These are phyloP conservation scores for Atrina japonica DNA, from an alignment of 2,888 invertebrate species.

Conservation along the genomic window DNA sequence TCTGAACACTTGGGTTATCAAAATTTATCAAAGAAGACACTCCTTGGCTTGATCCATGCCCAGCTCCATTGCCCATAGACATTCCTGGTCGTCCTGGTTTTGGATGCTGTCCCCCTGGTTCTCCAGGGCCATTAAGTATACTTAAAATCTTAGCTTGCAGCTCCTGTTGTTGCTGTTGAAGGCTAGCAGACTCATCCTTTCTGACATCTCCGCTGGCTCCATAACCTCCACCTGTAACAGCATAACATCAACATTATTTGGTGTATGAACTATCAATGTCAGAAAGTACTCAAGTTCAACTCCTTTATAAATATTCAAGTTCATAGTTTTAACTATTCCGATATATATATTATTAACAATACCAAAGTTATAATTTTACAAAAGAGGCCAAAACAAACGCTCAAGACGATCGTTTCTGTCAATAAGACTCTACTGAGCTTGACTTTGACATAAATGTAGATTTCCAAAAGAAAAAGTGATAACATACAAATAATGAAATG, in stretches of 20 bases:
- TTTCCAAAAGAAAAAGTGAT: too few species aligned
- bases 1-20: constrained; percentile 81
- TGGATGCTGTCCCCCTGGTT: constrained; percentile 33
- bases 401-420: too few species aligned
- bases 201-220: constrained; percentile 27
- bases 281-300: background rate
- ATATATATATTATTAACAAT: too few species aligned
- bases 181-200: constrained; percentile 37
- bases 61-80: constrained; percentile 28
- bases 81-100: constrained; percentile 15
- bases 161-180: constrained; percentile 82
- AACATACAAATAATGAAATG: background rate
- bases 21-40: constrained; percentile 76
- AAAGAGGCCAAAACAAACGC: too few species aligned
- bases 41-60: constrained; percentile 23
- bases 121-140: constrained; percentile 83
- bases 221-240: constrained; percentile 19
- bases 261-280: background rate
- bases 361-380: too few species aligned
- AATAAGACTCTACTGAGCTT: too few species aligned
- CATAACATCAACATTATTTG: background rate
- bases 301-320: too few species aligned
- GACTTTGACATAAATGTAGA: too few species aligned
- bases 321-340: too few species aligned
- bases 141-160: constrained; percentile 90